Evolutionary conservation across 2,113 vertebrate species (phyloP).

Genomic region (Epinephelus lanceolatus): DNA sequence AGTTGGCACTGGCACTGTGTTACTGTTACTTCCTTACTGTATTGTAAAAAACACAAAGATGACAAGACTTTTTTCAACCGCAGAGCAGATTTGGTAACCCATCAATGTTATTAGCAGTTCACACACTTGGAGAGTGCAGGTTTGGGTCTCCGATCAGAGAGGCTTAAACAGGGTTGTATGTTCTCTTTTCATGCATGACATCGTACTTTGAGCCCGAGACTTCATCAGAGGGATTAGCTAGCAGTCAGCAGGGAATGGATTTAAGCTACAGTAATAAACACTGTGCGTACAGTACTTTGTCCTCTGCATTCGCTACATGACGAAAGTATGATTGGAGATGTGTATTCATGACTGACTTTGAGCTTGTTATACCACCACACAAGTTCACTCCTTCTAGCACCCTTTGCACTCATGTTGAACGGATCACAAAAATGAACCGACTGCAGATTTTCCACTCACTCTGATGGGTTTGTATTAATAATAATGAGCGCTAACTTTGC

Average conservation of each 20-base stretch:
- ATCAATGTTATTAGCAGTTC: conserved; percentile 45
- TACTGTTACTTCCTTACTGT: conserved; percentile 3
- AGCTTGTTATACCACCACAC: neutral
- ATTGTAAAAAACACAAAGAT: neutral
- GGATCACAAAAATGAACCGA: neutral
- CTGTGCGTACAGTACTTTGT: conserved; percentile 1
- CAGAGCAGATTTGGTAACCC: conserved; percentile 31
- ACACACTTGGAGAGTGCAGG: conserved; percentile 37
- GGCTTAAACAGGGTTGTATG: conserved; percentile 54
- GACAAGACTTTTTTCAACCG: conserved; percentile 12
- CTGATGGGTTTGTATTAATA: conserved; percentile 12
- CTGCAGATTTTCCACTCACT: conserved; percentile 10
- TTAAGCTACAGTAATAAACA: conserved; percentile 5
- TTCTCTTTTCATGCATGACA: conserved; percentile 44
- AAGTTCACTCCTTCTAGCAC: neutral
- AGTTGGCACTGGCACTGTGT: neutral
- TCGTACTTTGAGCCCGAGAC: conserved; percentile 26
- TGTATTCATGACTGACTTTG: neutral
- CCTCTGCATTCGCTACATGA: neutral
- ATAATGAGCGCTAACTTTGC: neutral
- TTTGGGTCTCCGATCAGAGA: conserved; percentile 52
- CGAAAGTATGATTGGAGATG: conserved; percentile 2
- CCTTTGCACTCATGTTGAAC: neutral
- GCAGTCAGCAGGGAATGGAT: conserved; percentile 30
- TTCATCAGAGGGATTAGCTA: conserved; percentile 42